phyloP scores from a whole-genome alignment of 2,888 invertebrate genomes.

The Ophraella communa region DNA sequence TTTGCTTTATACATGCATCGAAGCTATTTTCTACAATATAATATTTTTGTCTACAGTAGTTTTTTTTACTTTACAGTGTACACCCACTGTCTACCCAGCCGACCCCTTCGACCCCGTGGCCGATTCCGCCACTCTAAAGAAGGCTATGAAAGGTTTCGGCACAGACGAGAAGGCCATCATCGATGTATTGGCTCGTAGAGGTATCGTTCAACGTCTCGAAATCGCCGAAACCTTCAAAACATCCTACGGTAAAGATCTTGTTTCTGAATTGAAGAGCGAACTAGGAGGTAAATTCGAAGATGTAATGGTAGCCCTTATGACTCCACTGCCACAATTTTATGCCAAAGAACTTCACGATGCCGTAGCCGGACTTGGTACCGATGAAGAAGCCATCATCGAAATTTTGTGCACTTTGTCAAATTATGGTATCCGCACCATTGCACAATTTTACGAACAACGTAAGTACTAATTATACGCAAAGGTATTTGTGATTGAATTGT shows the following conservation, averaged over 20 bases:
- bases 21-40: not conserved
- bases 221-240: slow-evolving; percentile 92
- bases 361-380: slow-evolving; percentile 85
- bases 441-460: slow-evolving; percentile 83
- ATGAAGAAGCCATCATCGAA: slow-evolving; percentile 90
- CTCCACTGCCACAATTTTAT: slow-evolving; percentile 87
- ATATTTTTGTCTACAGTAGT: not conserved
- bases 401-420: slow-evolving; percentile 91
- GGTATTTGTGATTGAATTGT: no score
- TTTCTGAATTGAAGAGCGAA: slow-evolving; percentile 87
- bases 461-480: no score
- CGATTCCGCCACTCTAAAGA: slow-evolving; percentile 83
- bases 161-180: slow-evolving; percentile 93
- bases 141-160: slow-evolving; percentile 93
- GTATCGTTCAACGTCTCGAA: slow-evolving; percentile 88
- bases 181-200: slow-evolving; percentile 85
- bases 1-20: not conserved
- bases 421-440: slow-evolving; percentile 85
- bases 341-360: slow-evolving; percentile 90
- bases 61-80: slow-evolving; percentile 67
- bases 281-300: slow-evolving; percentile 89
- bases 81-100: slow-evolving; percentile 86
- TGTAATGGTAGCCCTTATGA: slow-evolving; percentile 89
- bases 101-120: slow-evolving; percentile 85
- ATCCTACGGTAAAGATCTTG: slow-evolving; percentile 82